Evolutionary conservation across 2,113 vertebrate species (phyloP).

Genomic region (Rafetus swinhoei): DNA sequence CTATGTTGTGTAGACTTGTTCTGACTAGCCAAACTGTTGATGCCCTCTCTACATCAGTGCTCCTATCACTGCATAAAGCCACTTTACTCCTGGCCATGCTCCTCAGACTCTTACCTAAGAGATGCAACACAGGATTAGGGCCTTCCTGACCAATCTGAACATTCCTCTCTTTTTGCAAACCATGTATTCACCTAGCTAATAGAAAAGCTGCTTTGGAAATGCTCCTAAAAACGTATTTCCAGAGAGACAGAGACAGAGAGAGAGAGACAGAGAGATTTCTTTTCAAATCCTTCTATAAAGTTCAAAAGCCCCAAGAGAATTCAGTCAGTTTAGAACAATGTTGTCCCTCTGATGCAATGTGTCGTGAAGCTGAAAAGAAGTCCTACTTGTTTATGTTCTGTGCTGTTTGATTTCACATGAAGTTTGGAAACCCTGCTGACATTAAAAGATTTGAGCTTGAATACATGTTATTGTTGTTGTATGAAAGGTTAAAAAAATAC

Average conservation of each 20-base stretch:
- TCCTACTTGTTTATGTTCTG: background rate
- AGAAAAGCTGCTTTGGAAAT: background rate
- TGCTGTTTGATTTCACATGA: background rate
- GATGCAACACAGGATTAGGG: background rate
- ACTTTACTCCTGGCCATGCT: background rate
- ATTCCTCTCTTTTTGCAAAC: background rate
- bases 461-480: background rate
- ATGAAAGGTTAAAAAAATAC: slow-evolving; percentile 75
- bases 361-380: background rate
- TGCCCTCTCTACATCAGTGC: background rate
- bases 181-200: background rate
- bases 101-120: background rate
- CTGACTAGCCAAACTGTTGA: background rate
- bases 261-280: background rate
- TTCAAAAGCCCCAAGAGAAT: background rate
- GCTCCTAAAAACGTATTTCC: background rate
- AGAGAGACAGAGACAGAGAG: no score
- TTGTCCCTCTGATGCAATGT: accelerated
- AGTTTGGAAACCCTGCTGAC: background rate
- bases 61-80: background rate
- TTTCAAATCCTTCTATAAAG: background rate
- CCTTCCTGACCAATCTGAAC: background rate
- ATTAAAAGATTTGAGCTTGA: background rate
- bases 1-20: background rate
- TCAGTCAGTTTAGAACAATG: background rate